phyloP scores from a whole-genome alignment of 2,888 invertebrate genomes.

The Stomorhina lunata region DNA sequence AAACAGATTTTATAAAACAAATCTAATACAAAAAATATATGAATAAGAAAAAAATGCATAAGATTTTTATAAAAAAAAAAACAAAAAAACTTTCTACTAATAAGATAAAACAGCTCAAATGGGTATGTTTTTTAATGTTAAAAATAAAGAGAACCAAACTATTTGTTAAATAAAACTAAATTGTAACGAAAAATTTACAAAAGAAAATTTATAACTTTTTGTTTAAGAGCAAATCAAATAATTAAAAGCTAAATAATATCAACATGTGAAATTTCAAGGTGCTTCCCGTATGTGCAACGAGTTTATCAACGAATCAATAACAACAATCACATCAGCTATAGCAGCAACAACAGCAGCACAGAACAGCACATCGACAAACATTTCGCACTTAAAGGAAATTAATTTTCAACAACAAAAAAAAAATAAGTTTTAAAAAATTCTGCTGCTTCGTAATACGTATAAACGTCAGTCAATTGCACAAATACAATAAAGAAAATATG shows the following conservation, averaged over 20 bases:
- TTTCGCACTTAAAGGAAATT: conserved; percentile 61
- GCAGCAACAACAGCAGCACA: conserved; percentile 16
- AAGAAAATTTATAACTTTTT: conserved; percentile 16
- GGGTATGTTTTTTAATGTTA: too few relatives aligned
- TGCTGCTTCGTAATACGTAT: conserved; percentile 19
- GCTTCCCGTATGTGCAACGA: conserved; percentile 73
- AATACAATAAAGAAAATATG: conserved; percentile 34
- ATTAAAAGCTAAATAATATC: conserved; percentile 35
- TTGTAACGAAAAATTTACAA: conserved; percentile 22
- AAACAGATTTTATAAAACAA: conserved; percentile 35
- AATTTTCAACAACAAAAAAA: conserved; percentile 33
- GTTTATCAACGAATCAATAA: conserved; percentile 65
- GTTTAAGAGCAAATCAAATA: conserved; percentile 39
- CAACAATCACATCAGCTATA: too few relatives aligned
- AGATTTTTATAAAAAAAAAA: conserved; percentile 21
- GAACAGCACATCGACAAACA: conserved; percentile 34
- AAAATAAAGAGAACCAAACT: too few relatives aligned
- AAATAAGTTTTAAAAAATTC: neutral
- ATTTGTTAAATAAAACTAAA: conserved; percentile 22
- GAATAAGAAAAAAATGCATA: neutral
- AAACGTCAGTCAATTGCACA: conserved; percentile 39
- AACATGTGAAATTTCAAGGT: conserved; percentile 74
- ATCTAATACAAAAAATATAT: neutral
- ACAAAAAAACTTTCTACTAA: neutral
- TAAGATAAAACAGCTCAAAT: too few relatives aligned